phyloP scores from a whole-genome alignment of 1,140 invertebrate genomes.

The Zaprionus vittiger region DNA sequence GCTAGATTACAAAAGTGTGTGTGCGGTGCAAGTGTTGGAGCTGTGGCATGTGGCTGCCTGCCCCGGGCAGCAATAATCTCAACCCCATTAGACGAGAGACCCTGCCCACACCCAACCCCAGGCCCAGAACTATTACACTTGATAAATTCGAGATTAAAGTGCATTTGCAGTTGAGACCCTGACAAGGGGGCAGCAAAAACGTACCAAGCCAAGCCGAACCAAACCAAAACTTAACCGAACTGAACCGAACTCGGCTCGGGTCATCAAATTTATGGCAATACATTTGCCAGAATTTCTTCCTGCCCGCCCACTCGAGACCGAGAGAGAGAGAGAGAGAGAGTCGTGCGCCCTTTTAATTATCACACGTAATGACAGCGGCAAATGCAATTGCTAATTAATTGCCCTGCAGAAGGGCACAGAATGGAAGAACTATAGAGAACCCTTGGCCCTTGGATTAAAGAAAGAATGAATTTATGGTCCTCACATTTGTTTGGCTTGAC shows the following conservation, averaged over 20 bases:
- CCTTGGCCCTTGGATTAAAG: slow-evolving; percentile 19
- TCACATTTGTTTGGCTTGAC: slow-evolving; percentile 68
- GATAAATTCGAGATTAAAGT: slow-evolving; percentile 84
- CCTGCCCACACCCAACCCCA: not conserved
- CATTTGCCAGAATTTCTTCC: slow-evolving; percentile 73
- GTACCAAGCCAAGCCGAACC: slow-evolving; percentile 27
- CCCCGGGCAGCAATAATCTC: slow-evolving; percentile 41
- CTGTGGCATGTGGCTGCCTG: slow-evolving; percentile 1
- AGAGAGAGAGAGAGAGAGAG: slow-evolving; percentile 9
- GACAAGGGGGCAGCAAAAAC: slow-evolving; percentile 11
- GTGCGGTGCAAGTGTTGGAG: slow-evolving; percentile 23
- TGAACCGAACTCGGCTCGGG: slow-evolving; percentile 20
- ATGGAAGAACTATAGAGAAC: not conserved
- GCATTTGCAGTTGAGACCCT: slow-evolving; percentile 73
- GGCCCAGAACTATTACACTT: slow-evolving; percentile 71
- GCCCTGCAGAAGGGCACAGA: slow-evolving; percentile 30
- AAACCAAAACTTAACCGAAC: not conserved
- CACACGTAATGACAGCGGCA: slow-evolving; percentile 78
- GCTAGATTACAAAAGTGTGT: slow-evolving; percentile 70
- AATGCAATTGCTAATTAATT: slow-evolving; percentile 84
- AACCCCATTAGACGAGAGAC: slow-evolving; percentile 28
- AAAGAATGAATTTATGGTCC: slow-evolving; percentile 60
- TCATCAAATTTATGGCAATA: slow-evolving; percentile 77
- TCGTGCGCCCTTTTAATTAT: slow-evolving; percentile 77
- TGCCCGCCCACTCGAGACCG: slow-evolving; percentile 19